Conservation (phyloP, 37 sponge, comb jelly and placozoan species). For the Bolinopsis microptera region DNA sequence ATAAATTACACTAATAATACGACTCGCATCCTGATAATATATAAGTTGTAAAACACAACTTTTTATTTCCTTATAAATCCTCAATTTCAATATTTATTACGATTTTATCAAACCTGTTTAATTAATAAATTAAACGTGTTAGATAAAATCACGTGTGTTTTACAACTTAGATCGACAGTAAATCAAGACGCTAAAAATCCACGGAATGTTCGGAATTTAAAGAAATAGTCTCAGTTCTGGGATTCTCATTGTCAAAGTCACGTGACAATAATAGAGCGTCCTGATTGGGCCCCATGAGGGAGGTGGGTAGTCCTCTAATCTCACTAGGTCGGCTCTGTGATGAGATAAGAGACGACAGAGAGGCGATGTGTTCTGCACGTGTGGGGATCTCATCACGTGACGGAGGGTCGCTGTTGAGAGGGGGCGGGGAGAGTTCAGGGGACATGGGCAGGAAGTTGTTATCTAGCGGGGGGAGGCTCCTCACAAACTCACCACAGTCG, state of each 20-base stretch:
- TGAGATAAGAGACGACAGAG: conserved; percentile 38
- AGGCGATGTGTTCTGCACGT: not conserved
- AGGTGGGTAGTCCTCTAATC: conserved; percentile 10
- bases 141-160: no score
- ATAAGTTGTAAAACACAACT: not conserved
- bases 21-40: not conserved
- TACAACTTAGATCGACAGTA: no score
- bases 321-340: conserved; percentile 33
- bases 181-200: not conserved
- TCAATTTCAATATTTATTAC: not conserved
- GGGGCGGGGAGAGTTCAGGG: conserved; percentile 48
- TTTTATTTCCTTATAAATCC: no score
- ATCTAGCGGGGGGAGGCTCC: not conserved
- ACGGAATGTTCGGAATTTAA: conserved; percentile 4
- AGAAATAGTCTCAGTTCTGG: conserved; percentile 12
- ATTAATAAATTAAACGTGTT: no score
- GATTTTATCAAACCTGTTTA: no score
- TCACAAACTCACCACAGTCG: conserved; percentile 6
- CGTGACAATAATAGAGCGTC: not conserved
- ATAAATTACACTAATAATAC: not conserved
- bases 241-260: not conserved
- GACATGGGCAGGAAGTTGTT: conserved; percentile 39
- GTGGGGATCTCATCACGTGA: not conserved
- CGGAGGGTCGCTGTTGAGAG: not conserved
- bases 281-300: conserved; percentile 37